Evolutionary conservation across 2,888 invertebrate species (phyloP), one percentile per base, ranked within the genome.

Genomic region (Hesperia comma): DNA sequence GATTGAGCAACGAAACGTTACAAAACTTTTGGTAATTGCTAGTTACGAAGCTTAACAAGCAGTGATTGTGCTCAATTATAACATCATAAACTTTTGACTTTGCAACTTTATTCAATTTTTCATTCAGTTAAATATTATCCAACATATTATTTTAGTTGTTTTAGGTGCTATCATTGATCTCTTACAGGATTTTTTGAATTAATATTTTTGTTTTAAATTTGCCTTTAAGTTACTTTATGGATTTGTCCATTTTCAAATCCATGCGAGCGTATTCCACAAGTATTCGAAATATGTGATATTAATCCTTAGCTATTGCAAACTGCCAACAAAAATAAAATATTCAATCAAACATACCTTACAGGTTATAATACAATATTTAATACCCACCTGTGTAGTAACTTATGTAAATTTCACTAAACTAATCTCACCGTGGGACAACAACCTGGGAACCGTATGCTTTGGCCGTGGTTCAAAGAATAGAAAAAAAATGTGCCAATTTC

Each of bases 401-500:
- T 12, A 37, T 37, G 37, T 37, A 37, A 37, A 37, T 37, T 37
- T 37, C 37, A 33, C 7, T 33, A 12, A 37, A 37, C 12, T 37
- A 37, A 8, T 8, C 46, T 46, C 49, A 49, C 49, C 49, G 19
- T 49, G 49, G 49, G 49, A 49, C 49, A 19, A 49, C 19, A 19
- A 49, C 49, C 19, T 49, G 49, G 17, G 10, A 12, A 49, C 17
- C 17, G 19, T 12, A 53, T 70, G 58, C 64, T 68, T 68, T 74
- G 76, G 72, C 76, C 73, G 69, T 74, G 72, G 73, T 73, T 72
- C 73, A 70, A 72, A 81, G 73, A 75, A 77, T 77, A 77, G 84
- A 83, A 86, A 87, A 86, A 89, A 91, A 90, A 90, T 90, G 88
- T 92, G 90, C 92, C 89, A 90, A 90, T 90, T 84, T 80, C 80